Percentiles rank a stretch among this genome's conserved stretches.
Evolutionary conservation across 2,888 invertebrate species (phyloP).

Genomic region (Perizoma affinitatum): DNA sequence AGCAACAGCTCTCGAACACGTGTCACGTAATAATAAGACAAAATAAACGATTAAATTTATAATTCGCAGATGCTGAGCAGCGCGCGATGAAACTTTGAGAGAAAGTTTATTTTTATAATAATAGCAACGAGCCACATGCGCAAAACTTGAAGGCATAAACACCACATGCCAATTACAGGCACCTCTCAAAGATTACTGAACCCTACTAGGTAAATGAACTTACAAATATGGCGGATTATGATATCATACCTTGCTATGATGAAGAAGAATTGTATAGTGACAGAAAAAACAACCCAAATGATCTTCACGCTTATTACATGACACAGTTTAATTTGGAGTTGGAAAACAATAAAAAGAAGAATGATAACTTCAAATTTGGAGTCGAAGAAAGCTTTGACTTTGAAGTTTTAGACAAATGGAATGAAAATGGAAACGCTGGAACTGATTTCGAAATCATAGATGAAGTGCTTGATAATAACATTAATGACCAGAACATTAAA

Average conservation of each 20-base stretch:
- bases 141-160: conserved; percentile 57
- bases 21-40: conserved; percentile 67
- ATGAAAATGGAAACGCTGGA: conserved; percentile 44
- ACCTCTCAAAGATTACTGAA: conserved; percentile 75
- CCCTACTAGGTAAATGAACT: conserved; percentile 75
- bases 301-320: conserved; percentile 80
- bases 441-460: conserved; percentile 70
- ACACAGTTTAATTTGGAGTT: conserved; percentile 79
- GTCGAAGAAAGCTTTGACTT: conserved; percentile 77
- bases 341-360: conserved; percentile 68
- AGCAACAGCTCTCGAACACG: conserved; percentile 52
- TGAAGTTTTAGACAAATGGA: conserved; percentile 70
- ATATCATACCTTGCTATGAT: conserved; percentile 70
- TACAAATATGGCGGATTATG: conserved; percentile 73
- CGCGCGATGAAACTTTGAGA: conserved; percentile 70
- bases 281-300: conserved; percentile 67
- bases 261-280: conserved; percentile 70
- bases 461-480: conserved; percentile 69
- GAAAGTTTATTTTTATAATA: conserved; percentile 84
- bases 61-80: conserved; percentile 79
- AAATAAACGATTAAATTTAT: conserved; percentile 74
- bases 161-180: conserved; percentile 73
- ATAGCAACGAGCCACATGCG: conserved; percentile 79
- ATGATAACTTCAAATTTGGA: conserved; percentile 69
- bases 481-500: conserved; percentile 75